Base-by-base conservation (phyloP, 2,888 invertebrate species). In the Clanis bilineata region DNA sequence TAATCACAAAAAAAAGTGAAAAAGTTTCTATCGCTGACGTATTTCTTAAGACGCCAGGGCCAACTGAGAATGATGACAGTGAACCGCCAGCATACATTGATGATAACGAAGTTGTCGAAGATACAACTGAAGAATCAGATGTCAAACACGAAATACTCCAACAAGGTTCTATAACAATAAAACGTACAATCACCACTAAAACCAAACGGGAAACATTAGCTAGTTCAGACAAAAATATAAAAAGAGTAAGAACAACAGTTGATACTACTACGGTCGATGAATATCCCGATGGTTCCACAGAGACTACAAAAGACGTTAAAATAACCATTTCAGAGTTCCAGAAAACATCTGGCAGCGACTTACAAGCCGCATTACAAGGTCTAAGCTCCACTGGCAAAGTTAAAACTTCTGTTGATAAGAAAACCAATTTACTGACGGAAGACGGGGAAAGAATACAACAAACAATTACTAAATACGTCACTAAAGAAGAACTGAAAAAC, bases 191-290 rank as follows among this genome's bases (percentile, higher is more conserved):
- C 2, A 91, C 90, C 21, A 92, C 89, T 22, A 88, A 86, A 73
- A 93, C 92, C 7, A 92, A 84, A 68, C 83, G 85, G 21, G 93
- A 93, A 72, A 90, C 88, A 18, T 78, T 93, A 64, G 83, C 92
- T 56, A 94, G 93, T 62, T 81, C 83, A 56, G 93, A 94, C 65
- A 80, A 80, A 63, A 87, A 82, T 76, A 93, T 93, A 45, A 93
- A 93, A 80, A 92, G 94, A 22, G 87, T 94, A 58, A 91, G 94
- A 69, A 93, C 94, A 47, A 93, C 94, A 10, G 85, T 93, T 54
- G 94, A 93, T 72, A 93, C 92, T 0, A 84, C 82, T 6, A 90
- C 89, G 21, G 81, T 90, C 2, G 92, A 92, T 68, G 88, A 86
- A 71, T 91, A 85, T 69, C 90, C 92, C 1, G 93, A 93, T 72